These are phyloP conservation scores for Apodemus agrarius DNA, from an alignment of 2,797 vertebrate genomes.

Conservation along the genomic window DNA sequence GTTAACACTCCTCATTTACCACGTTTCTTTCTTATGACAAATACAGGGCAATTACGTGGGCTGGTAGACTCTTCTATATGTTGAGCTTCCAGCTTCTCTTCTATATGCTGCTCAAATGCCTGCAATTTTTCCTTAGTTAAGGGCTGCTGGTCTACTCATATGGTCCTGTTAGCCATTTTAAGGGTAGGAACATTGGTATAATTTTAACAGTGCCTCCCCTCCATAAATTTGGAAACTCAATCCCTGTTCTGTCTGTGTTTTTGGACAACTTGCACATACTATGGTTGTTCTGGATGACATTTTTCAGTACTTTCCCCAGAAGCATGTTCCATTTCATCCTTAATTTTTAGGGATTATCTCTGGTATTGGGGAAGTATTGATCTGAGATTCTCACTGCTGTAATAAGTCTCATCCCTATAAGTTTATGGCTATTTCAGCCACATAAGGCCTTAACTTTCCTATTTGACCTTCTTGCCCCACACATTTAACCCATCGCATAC, in stretches of 20 bases:
- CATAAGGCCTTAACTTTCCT: background rate
- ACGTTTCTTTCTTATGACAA: background rate
- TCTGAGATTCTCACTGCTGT: background rate
- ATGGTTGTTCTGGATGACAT: background rate
- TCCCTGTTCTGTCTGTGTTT: background rate
- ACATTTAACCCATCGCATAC: background rate
- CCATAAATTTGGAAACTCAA: background rate
- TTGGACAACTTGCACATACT: background rate
- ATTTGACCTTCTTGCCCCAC: background rate
- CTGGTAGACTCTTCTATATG: background rate
- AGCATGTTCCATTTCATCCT: background rate
- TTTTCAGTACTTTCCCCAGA: background rate
- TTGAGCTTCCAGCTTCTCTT: background rate
- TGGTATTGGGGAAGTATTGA: background rate
- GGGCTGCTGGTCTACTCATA: background rate
- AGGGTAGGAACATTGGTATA: background rate
- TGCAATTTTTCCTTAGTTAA: background rate
- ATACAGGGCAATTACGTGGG: background rate
- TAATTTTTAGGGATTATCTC: background rate
- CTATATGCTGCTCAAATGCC: background rate
- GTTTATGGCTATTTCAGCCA: background rate
- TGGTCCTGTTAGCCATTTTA: background rate
- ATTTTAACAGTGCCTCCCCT: background rate
- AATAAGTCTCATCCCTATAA: background rate
- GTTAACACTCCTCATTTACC: background rate